Conservation (phyloP, 2,888 invertebrate species). For the Cactoblastis cactorum region DNA sequence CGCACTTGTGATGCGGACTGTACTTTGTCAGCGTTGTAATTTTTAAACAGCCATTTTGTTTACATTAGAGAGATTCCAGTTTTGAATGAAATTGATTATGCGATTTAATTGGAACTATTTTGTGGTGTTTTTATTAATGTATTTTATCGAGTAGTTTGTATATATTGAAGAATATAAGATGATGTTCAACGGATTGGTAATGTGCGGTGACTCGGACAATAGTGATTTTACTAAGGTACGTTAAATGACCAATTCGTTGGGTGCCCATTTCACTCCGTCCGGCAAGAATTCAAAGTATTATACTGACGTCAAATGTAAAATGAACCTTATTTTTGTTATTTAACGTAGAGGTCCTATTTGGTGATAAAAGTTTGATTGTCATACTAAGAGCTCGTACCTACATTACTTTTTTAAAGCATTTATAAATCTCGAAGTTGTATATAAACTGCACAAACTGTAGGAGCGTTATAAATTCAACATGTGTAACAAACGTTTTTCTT, state of each 20-base stretch:
- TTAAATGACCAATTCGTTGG: constrained; percentile 4
- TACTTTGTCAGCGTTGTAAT: neutral
- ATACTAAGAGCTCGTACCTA: no score
- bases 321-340: no score
- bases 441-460: no score
- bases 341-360: no score
- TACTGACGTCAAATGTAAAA: no score
- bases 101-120: neutral
- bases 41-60: neutral
- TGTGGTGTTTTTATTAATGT: neutral
- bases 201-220: constrained; percentile 63
- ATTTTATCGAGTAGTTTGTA: neutral
- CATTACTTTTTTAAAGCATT: no score
- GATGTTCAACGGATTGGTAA: constrained; percentile 69
- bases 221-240: constrained; percentile 66
- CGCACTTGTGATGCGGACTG: neutral
- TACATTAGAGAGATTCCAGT: neutral
- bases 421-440: no score
- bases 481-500: no score
- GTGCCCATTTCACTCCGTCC: neutral
- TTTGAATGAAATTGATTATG: neutral
- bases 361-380: no score
- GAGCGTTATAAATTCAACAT: no score
- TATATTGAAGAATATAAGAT: constrained; percentile 31
- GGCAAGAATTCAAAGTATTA: no score